Base-by-base conservation (phyloP, 1,140 invertebrate species). In the Leptinotarsa defecta region DNA sequence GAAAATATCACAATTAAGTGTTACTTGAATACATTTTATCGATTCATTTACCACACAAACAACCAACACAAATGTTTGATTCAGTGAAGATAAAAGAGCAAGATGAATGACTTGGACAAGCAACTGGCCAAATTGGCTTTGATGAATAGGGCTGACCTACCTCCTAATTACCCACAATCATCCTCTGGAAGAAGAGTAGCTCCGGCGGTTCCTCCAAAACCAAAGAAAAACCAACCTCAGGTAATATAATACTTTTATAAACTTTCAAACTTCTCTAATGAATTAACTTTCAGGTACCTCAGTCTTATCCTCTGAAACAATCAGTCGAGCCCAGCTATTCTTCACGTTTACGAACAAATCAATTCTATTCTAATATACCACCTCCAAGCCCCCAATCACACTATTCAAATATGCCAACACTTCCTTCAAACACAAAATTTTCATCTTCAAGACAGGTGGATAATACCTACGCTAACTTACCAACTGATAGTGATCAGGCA, bases 171-270 rank as follows among this genome's bases (percentile, higher is more conserved):
- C 8, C 8, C 1, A 43, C 34, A 43, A 43, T 43, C 88, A 74
- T 86, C 86, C 74, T 84, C 69, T 84, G 85, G 84, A 11, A 92
- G 91, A 79, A 94, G 94, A 85, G 85, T 92, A 73, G 92, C 91
- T 74, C 93, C 93, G 72, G 91, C 92, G 67, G 90, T 94, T 69
- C 92, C 93, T 52, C 93, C 92, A n/a, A 94, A 94, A 85, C 92
- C 92, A 64, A 93, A 93, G 86, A 91, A 91, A 81, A 88, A 90
- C 74, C 89, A 89, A 78, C 91, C 91, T n/a, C 90, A 92, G 88
- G 91, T 92, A 85, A 75, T 15, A 19, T 43, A 24, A 20, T 67
- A 67, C 13, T 67, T 67, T 43, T 43, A 8, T 63, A 11, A 67
- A 15, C 15, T 67, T 67, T 11, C 5, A 13, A 67, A 24, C 24